Conservation (phyloP, 2,113 vertebrate genomes). For the Upupa epops region DNA sequence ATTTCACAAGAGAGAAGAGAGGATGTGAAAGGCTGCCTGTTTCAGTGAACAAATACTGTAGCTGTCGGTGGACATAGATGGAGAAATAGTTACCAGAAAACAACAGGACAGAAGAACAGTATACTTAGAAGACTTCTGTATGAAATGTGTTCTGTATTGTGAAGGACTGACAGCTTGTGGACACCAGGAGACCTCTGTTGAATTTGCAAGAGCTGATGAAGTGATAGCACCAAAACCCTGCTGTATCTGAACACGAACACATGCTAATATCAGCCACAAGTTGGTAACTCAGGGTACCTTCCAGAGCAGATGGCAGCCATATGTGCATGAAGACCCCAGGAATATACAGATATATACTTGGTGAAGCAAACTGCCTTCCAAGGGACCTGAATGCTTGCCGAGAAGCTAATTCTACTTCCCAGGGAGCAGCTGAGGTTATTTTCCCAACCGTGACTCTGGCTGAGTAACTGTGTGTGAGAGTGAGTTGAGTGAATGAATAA, state of each 20-base stretch:
- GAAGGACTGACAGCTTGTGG: not conserved
- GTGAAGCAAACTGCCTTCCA: not conserved
- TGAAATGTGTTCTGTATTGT: not conserved
- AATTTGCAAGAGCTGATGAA: not conserved
- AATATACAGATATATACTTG: not conserved
- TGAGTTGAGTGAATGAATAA: not conserved
- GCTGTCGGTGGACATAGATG: not conserved
- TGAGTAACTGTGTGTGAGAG: not conserved
- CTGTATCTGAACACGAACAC: not conserved
- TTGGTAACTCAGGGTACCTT: not conserved
- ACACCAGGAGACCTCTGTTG: not conserved
- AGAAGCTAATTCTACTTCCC: not conserved
- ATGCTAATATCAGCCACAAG: not conserved
- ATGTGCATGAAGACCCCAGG: not conserved
- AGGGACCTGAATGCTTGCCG: not conserved
- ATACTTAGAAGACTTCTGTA: not conserved
- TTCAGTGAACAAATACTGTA: not conserved
- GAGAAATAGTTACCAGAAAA: not conserved
- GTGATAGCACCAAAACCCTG: not conserved
- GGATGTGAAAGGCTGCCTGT: not conserved
- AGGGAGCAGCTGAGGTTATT: not conserved
- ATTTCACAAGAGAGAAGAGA: not conserved
- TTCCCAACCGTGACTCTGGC: not conserved
- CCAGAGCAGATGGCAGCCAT: not conserved
- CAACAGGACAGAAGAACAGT: not conserved